These are phyloP conservation scores for Caenorhabditis uteleia DNA, from an alignment of 2,888 invertebrate genomes.

Conservation along the genomic window DNA sequence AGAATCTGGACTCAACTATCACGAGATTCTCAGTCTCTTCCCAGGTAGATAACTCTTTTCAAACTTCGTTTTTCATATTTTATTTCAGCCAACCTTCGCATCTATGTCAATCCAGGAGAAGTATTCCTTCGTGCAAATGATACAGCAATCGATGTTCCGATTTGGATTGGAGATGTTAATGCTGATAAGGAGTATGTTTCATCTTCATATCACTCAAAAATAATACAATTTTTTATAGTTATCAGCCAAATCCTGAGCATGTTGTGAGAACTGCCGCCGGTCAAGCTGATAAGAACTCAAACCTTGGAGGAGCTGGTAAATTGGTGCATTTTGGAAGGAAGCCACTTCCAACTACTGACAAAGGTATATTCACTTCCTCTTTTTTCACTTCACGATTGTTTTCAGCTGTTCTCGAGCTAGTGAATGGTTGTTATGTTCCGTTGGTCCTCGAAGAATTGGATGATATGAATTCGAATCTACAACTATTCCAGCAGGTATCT, in stretches of 20 bases:
- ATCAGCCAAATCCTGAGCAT: slow-evolving; percentile 27
- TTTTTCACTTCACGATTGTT: not conserved
- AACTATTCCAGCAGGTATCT: slow-evolving; percentile 13
- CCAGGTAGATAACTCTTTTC: slow-evolving; percentile 11
- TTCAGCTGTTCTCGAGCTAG: slow-evolving; percentile 24
- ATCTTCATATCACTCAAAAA: not conserved
- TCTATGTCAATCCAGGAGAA: slow-evolving; percentile 35
- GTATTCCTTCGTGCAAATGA: slow-evolving; percentile 17
- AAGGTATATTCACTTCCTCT: slow-evolving; percentile 1
- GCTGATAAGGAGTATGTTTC: slow-evolving; percentile 22
- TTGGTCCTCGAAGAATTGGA: slow-evolving; percentile 23
- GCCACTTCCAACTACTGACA: slow-evolving; percentile 6
- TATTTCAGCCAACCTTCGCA: slow-evolving; percentile 25
- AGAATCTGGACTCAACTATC: slow-evolving; percentile 26
- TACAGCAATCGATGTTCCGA: slow-evolving; percentile 14
- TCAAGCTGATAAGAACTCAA: slow-evolving; percentile 7
- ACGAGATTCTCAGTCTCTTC: slow-evolving; percentile 20
- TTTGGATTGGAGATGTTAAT: slow-evolving; percentile 35
- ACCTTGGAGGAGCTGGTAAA: slow-evolving; percentile 39
- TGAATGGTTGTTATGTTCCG: slow-evolving; percentile 19
- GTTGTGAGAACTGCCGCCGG: slow-evolving; percentile 6
- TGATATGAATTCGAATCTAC: slow-evolving; percentile 20
- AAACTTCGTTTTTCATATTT: not conserved
- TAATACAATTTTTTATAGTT: too few relatives aligned
- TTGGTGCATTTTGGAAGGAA: slow-evolving; percentile 7